Base-by-base conservation (phyloP, 2,113 vertebrate species). In the Natator depressus region DNA sequence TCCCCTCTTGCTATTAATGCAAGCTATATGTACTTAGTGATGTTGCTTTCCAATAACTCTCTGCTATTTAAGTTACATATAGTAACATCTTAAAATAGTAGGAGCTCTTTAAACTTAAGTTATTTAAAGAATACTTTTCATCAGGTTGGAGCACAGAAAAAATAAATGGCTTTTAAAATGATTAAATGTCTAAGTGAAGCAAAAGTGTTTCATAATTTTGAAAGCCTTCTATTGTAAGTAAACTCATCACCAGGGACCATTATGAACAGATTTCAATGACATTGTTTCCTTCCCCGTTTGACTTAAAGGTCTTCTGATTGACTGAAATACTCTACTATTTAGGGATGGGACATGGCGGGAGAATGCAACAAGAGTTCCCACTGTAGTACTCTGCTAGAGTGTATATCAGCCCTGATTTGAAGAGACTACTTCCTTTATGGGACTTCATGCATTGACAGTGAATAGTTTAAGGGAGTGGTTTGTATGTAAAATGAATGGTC, bases 51-150 rank as follows among this genome's bases (percentile, higher is more conserved):
- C 51, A 91, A 17, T 31, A 87, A 87, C 10, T 83, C 31, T 53
- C 2, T 35, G 3, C 0, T 1, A 81, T 86, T 72, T 5, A 90
- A 81, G 38, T 35, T 90, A 12, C 1, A 75, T 2, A 24, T 1
- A 84, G 4, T 16, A 50, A 87, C 29, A 9, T 54, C 55, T 96
- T 82, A 82, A 91, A 93, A 87, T 89, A 83, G 53, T 29, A 85
- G 8, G 29, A 69, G 3, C 84, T 4, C 3, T 85, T 89, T 53
- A 81, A 69, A 75, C 85, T 7, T 25, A 90, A 55, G 53, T 59
- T 90, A 84, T 93, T 94, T 75, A 59, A 93, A 84, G 27, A 89
- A 51, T 80, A 84, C 94, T 59, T 90, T 47, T 80, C 19, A n/a
- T 12, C 76, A 20, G 65, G 38, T 85, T 75, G n/a, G 10, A 57